Conservation (phyloP, 2,797 vertebrate species). For the Parotocinclus haroldoi region DNA sequence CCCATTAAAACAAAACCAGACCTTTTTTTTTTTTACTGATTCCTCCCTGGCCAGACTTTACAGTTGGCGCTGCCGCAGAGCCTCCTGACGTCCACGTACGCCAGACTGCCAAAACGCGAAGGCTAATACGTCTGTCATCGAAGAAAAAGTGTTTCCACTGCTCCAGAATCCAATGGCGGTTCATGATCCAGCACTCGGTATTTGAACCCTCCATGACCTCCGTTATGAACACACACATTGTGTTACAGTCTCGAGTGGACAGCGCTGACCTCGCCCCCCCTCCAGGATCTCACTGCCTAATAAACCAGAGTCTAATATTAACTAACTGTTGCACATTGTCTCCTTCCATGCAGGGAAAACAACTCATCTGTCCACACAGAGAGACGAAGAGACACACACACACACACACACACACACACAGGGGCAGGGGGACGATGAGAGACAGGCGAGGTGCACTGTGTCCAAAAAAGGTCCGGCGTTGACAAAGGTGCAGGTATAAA, state of each 20-base stretch:
- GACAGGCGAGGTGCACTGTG: not conserved
- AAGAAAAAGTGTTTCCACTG: no score
- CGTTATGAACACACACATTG: not conserved
- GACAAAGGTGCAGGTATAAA: slow-evolving; percentile 25
- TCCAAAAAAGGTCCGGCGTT: slow-evolving; percentile 37
- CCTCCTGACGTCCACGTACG: no score
- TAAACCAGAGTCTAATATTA: slow-evolving; percentile 40
- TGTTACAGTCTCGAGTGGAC: no score
- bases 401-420: not conserved
- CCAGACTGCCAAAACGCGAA: no score
- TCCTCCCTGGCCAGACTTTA: no score
- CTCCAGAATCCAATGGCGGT: no score
- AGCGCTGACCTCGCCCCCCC: not conserved
- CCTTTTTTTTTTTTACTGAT: no score
- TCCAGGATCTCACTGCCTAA: slow-evolving; percentile 9
- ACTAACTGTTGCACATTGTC: slow-evolving; percentile 22
- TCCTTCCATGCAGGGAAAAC: slow-evolving; percentile 22
- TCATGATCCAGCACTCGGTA: no score
- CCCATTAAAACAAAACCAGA: no score
- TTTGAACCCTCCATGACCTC: not conserved
- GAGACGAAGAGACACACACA: not conserved
- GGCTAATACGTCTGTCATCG: no score
- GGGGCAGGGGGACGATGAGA: slow-evolving; percentile 1
- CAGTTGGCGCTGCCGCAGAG: no score
- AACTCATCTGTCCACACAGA: slow-evolving; percentile 9